Conservation (phyloP, 2,797 vertebrate species). For the Pangasius mekongensis region DNA sequence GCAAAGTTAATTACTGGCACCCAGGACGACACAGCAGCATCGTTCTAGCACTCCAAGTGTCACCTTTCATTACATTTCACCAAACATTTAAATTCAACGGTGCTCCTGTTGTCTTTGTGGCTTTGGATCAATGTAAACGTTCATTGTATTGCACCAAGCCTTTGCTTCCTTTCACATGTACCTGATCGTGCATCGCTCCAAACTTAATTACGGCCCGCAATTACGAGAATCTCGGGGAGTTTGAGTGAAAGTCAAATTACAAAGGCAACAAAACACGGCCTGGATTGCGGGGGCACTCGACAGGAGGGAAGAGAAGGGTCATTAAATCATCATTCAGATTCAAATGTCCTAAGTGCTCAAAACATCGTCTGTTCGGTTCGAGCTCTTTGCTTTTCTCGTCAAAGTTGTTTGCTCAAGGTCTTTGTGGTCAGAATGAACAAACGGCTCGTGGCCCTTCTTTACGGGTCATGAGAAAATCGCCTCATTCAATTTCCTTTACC, state of each 20-base stretch:
- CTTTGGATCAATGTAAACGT: constrained; percentile 76
- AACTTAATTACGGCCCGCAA: constrained; percentile 78
- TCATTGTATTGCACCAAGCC: constrained; percentile 57
- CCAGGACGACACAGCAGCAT: constrained; percentile 54
- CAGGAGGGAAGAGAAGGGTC: constrained; percentile 83
- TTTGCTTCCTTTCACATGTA: constrained; percentile 54
- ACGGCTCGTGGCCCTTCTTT: constrained; percentile 52
- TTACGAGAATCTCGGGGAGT: constrained; percentile 76
- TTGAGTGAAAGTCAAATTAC: constrained; percentile 76
- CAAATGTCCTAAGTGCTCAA: constrained; percentile 76
- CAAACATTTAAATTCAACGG: constrained; percentile 73
- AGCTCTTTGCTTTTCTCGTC: constrained; percentile 65
- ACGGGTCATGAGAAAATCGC: constrained; percentile 75
- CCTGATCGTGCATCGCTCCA: constrained; percentile 62
- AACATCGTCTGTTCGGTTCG: constrained; percentile 67
- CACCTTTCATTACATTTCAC: constrained; percentile 72
- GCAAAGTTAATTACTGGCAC: constrained; percentile 70
- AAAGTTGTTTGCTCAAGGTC: constrained; percentile 72
- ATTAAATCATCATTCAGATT: constrained; percentile 84
- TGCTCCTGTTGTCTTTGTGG: constrained; percentile 71
- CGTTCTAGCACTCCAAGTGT: constrained; percentile 65
- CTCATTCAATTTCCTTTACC: constrained; percentile 41
- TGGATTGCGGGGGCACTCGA: constrained; percentile 78
- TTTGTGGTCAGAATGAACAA: constrained; percentile 68
- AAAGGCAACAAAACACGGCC: constrained; percentile 80